Evolutionary conservation across 2,113 vertebrate genomes (phyloP).

Genomic region (Rostratula benghalensis): DNA sequence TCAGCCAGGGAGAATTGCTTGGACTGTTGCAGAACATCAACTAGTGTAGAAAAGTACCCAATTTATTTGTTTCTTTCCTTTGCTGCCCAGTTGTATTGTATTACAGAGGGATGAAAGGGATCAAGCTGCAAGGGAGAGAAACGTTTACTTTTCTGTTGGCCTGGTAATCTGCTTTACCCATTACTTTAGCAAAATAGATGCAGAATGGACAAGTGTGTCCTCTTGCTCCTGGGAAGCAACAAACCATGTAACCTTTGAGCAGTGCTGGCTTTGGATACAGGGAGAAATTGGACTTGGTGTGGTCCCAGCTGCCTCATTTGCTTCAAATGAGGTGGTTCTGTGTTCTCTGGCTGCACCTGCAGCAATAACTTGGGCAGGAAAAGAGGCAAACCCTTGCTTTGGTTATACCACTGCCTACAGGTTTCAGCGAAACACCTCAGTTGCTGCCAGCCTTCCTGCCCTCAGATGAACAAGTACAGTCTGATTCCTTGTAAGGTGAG

Average conservation of each 20-base stretch:
- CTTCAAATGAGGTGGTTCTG: background rate
- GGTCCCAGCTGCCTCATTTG: background rate
- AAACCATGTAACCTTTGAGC: background rate
- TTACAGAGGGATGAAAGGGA: background rate
- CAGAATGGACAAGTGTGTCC: background rate
- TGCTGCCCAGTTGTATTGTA: fast-evolving
- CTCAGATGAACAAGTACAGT: background rate
- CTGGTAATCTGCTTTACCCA: background rate
- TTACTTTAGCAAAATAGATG: background rate
- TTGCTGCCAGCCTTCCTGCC: background rate
- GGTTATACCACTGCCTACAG: background rate
- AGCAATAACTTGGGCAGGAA: background rate
- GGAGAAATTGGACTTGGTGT: background rate
- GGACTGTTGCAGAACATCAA: background rate
- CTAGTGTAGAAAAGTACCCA: background rate
- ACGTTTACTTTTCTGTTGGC: background rate
- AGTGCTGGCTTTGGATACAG: background rate
- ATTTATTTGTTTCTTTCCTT: background rate
- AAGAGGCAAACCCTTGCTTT: background rate
- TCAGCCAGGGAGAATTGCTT: background rate
- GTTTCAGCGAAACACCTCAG: background rate
- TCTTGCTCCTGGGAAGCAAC: background rate
- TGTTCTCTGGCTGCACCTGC: background rate
- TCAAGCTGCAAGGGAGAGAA: background rate
- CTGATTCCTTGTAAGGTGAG: background rate